Evolutionary conservation across 92 coral and sea anemone genomes (phyloP).

Genomic region (Epizoanthus rinbou): DNA sequence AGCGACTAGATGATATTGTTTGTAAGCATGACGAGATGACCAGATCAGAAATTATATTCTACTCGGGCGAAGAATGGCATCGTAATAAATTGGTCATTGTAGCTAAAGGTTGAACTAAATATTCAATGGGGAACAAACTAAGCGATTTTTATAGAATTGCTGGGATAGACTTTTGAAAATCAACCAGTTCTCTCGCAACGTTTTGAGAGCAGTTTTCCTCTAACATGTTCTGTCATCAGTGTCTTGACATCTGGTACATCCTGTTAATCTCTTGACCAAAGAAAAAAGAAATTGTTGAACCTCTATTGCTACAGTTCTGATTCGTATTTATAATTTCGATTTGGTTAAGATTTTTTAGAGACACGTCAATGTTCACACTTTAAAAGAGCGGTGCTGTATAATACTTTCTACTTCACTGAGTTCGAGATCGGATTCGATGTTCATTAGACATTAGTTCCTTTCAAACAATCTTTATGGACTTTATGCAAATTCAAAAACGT

Average conservation of each 20-base stretch:
- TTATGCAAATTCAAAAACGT: slow-evolving; percentile 29
- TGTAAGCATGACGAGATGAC: not conserved
- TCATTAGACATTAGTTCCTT: not conserved
- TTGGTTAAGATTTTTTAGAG: not conserved
- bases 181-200: not conserved
- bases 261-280: slow-evolving; percentile 10
- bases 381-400: not conserved
- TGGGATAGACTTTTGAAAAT: not conserved
- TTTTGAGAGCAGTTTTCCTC: not conserved
- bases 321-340: not conserved
- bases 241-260: slow-evolving; percentile 28
- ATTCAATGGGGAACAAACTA: not conserved
- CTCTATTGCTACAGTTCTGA: not conserved
- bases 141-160: not conserved
- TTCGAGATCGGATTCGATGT: not conserved
- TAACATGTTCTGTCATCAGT: slow-evolving; percentile 15
- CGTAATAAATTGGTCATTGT: slow-evolving; percentile 9
- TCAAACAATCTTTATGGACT: slow-evolving; percentile 5
- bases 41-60: not conserved
- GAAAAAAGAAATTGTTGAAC: not conserved
- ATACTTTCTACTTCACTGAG: not conserved
- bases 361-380: not conserved
- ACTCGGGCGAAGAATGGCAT: not conserved
- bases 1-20: not conserved
- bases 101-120: not conserved